Evolutionary conservation across 2,888 invertebrate species (phyloP).

Genomic region (Antheraea yamamai): DNA sequence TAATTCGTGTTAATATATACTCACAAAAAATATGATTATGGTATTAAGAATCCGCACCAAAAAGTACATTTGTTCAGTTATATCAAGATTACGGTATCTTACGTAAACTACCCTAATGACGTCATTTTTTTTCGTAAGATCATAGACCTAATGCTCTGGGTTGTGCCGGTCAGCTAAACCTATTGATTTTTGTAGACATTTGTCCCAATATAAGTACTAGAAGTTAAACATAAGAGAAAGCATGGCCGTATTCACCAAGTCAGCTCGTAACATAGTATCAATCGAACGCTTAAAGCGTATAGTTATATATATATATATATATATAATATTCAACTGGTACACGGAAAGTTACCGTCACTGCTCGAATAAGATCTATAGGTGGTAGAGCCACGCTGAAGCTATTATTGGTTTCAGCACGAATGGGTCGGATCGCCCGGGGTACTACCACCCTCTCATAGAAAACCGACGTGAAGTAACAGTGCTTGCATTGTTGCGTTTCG

Average conservation of each 20-base stretch:
- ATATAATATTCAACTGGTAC: not conserved
- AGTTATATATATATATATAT: too few relatives aligned
- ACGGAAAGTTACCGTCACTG: not conserved
- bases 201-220: not conserved
- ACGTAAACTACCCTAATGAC: not conserved
- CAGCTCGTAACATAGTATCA: not conserved
- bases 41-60: not conserved
- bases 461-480: too few relatives aligned
- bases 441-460: too few relatives aligned
- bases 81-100: not conserved
- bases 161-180: not conserved
- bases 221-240: not conserved
- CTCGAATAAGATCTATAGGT: too few relatives aligned
- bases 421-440: too few relatives aligned
- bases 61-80: not conserved
- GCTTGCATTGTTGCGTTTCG: too few relatives aligned
- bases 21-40: not conserved
- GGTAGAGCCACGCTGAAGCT: too few relatives aligned
- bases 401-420: too few relatives aligned
- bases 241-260: not conserved
- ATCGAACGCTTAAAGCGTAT: not conserved
- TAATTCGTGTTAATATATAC: not conserved
- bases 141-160: not conserved
- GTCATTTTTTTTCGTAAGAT: not conserved
- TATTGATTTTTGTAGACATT: not conserved